Conservation (phyloP, 2,888 invertebrate species). For the Resseliella maxima region DNA sequence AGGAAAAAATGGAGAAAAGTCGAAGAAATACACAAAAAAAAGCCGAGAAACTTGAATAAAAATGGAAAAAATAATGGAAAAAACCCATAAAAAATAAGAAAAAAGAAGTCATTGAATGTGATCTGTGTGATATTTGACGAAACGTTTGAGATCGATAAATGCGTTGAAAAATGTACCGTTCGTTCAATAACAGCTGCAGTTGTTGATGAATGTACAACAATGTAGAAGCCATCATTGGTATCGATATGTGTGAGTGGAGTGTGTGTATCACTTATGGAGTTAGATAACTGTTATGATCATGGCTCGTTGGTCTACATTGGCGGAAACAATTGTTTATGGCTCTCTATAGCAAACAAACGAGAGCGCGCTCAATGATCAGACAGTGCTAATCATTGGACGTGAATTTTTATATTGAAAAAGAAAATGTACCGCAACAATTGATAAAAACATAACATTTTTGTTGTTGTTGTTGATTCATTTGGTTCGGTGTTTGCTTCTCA, state of each 20-base stretch:
- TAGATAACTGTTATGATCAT: slow-evolving; percentile 42
- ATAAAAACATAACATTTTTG: background rate
- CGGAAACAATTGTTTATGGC: slow-evolving; percentile 41
- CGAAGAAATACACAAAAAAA: too few species aligned
- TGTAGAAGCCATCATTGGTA: too few species aligned
- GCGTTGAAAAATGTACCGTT: background rate
- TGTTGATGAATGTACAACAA: background rate
- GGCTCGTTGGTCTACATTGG: slow-evolving; percentile 24
- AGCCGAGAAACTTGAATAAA: too few species aligned
- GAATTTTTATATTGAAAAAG: background rate
- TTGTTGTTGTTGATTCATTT: background rate
- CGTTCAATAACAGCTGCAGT: slow-evolving; percentile 29
- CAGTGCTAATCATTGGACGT: background rate
- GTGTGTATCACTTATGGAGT: background rate
- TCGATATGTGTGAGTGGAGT: background rate
- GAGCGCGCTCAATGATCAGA: slow-evolving; percentile 5
- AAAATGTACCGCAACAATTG: background rate
- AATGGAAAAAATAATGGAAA: too few species aligned
- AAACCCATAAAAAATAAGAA: too few species aligned
- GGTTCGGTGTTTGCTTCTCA: background rate
- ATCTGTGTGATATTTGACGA: too few species aligned
- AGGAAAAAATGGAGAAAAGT: too few species aligned
- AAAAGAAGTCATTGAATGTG: too few species aligned
- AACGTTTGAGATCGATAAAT: background rate
- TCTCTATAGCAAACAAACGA: background rate